Base-by-base conservation (phyloP, 2,797 vertebrate species). In the Rhodeus uyekii region DNA sequence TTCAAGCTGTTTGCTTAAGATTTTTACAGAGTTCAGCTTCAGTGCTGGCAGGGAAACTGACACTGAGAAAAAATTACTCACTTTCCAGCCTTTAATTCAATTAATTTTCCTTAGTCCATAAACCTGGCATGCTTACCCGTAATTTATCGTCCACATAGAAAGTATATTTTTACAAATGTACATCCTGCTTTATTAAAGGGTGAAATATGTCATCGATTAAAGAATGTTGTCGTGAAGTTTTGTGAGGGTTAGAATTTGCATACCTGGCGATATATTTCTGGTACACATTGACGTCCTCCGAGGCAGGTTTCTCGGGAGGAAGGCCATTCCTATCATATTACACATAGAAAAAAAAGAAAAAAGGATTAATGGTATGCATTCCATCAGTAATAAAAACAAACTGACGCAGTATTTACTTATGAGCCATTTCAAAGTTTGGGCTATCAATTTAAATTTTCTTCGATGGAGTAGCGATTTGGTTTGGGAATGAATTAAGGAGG, bases 241-340 rank as follows among this genome's bases (percentile, higher is more conserved):
- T 89, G 85, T 86, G 83, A 27, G 82, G 86, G 58, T 83, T 80
- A 65, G 87, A 81, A 85, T 95, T 94, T 94, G 94, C 96, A 95
- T 98, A 99, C 98, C 98, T 99, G 95, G 98, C 98, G 92, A 99
- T 99, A 93, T 99, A 99, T 96, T 99, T 99, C 97, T 99, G 98
- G 96, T 99, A 99, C 94, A 99, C 96, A 94, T 99, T 99, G 95
- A 98, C 93, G 82, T 99, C 98, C 91, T 99, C 98, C 76, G 93
- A 95, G 92, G 95, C 93, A 87, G 98, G 96, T 95, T 99, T 99
- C 95, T 99, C 98, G 90, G 96, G 95, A 93, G 98, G 97, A 92
- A 99, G 95, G 94, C 98, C 98, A 46, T 99, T 99, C 95, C 98
- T 99, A 94, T 93, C 85, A 92, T 88, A 88, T n/a, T n/a, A n/a